Conservation (phyloP, 2,797 vertebrate genomes). For the Liasis olivaceus region DNA sequence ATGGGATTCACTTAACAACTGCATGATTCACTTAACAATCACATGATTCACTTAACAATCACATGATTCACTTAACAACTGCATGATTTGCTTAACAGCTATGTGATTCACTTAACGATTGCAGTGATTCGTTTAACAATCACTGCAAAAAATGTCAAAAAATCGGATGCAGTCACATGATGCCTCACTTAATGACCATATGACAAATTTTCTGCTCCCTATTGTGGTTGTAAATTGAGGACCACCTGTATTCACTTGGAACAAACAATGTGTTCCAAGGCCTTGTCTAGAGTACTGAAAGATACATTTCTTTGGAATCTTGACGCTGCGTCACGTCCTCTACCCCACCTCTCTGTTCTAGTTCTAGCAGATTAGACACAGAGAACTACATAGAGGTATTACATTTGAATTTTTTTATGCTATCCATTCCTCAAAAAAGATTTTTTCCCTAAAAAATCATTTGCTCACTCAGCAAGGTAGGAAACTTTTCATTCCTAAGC, state of each 20-base stretch:
- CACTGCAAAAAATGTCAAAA: no score
- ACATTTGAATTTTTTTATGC: not conserved
- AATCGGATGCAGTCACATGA: no score
- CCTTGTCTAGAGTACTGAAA: not conserved
- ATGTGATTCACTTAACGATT: no score
- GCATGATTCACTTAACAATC: no score
- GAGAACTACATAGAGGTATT: not conserved
- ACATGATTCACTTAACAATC: no score
- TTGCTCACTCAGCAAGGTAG: conserved; percentile 41
- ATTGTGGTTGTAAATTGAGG: no score
- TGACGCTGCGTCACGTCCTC: not conserved
- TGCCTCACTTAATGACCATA: no score
- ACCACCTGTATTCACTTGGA: not conserved
- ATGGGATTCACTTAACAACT: no score
- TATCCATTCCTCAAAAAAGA: not conserved
- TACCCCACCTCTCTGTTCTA: not conserved
- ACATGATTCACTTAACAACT: no score
- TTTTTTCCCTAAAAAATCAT: not conserved
- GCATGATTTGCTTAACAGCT: no score
- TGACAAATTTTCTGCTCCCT: no score
- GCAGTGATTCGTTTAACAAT: no score
- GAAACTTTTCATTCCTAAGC: conserved; percentile 32
- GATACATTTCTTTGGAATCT: not conserved
- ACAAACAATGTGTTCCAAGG: not conserved
- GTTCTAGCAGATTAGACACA: not conserved